phyloP scores from a whole-genome alignment of 2,888 invertebrate species.

The Diarsia dahlii region DNA sequence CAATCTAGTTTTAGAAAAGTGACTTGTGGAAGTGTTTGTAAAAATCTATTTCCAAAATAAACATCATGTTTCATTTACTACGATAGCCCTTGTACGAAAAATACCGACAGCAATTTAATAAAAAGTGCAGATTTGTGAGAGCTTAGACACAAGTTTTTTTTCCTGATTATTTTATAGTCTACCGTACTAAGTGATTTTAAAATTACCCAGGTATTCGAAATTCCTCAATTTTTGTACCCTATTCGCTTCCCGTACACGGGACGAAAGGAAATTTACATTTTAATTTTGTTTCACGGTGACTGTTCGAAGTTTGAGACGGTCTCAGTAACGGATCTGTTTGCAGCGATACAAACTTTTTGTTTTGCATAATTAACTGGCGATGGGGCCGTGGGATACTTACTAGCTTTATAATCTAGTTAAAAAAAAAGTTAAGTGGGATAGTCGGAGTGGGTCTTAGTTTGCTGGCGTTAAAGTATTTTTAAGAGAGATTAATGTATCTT shows the following conservation, averaged over 20 bases:
- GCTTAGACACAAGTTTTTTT: too few relatives aligned
- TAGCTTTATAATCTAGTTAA: slow-evolving; percentile 18
- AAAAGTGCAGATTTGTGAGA: too few relatives aligned
- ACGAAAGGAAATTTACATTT: slow-evolving; percentile 82
- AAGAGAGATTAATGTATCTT: slow-evolving; percentile 1
- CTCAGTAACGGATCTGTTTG: slow-evolving; percentile 65
- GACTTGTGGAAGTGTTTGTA: too few relatives aligned
- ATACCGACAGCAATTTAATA: too few relatives aligned
- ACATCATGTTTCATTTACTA: too few relatives aligned
- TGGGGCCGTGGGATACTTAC: slow-evolving; percentile 24
- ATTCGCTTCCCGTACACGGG: slow-evolving; percentile 43
- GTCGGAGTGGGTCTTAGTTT: not conserved
- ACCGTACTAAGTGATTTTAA: not conserved
- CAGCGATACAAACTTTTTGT: slow-evolving; percentile 65
- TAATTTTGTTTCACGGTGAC: slow-evolving; percentile 78
- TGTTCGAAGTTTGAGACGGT: slow-evolving; percentile 61
- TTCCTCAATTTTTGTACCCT: slow-evolving; percentile 57
- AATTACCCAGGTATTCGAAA: not conserved
- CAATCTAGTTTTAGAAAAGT: too few relatives aligned
- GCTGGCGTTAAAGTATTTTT: slow-evolving; percentile 12
- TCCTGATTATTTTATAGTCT: too few relatives aligned
- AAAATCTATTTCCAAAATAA: too few relatives aligned
- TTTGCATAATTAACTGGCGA: slow-evolving; percentile 65
- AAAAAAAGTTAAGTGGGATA: not conserved
- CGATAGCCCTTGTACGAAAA: too few relatives aligned